Conservation (phyloP, 2,113 vertebrate species). For the Scomber japonicus region DNA sequence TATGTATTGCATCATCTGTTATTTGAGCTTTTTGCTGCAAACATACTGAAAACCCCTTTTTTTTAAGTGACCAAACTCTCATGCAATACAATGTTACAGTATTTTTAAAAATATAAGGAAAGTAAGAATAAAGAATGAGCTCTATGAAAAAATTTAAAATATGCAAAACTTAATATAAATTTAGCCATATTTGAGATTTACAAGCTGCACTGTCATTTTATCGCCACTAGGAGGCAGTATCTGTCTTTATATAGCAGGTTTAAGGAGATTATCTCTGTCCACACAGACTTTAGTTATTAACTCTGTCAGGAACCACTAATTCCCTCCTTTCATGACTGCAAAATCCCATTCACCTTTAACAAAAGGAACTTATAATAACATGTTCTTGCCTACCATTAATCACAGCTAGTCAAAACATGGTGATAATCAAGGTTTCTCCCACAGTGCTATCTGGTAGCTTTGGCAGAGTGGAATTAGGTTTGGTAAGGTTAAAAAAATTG, state of each 20-base stretch:
- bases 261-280: background rate
- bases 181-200: background rate
- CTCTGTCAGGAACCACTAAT: conserved; percentile 23
- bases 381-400: background rate
- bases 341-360: conserved; percentile 45
- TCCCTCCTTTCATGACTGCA: conserved; percentile 25
- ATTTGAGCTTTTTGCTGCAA: no score
- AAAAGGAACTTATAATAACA: conserved; percentile 14
- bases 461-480: no score
- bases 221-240: conserved; percentile 66
- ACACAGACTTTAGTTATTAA: conserved; percentile 13
- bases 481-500: no score
- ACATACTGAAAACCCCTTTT: no score
- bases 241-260: background rate
- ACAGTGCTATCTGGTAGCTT: background rate
- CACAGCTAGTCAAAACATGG: background rate
- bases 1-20: background rate
- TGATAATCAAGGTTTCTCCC: background rate
- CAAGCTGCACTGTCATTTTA: background rate
- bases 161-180: background rate
- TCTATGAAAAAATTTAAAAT: background rate
- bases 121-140: background rate
- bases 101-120: background rate
- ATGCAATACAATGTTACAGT: background rate
- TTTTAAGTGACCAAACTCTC: background rate